phyloP scores from a whole-genome alignment of 2,797 vertebrate genomes.

The Pterois miles region DNA sequence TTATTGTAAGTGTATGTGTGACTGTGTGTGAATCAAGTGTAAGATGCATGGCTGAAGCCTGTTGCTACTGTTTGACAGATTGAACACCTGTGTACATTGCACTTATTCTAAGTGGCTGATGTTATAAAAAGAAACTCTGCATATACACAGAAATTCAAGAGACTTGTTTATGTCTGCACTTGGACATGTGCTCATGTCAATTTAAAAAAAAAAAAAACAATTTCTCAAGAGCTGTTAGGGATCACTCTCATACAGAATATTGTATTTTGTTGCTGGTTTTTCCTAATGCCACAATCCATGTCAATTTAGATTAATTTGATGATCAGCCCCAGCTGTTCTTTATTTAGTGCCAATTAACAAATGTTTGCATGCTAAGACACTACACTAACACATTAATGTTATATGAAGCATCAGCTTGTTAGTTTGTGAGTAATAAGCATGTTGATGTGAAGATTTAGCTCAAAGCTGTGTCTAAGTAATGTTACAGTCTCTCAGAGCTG shows the following conservation, averaged over 20 bases:
- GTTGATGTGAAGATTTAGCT: too few species aligned
- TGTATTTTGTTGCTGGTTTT: background rate
- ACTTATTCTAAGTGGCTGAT: constrained; percentile 37
- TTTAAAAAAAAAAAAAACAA: too few species aligned
- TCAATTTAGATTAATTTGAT: background rate
- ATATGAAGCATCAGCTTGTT: too few species aligned
- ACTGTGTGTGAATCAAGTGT: background rate
- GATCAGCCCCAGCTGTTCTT: too few species aligned
- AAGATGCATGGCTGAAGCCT: background rate
- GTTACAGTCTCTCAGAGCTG: too few species aligned
- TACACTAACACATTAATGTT: too few species aligned
- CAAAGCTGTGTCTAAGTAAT: too few species aligned
- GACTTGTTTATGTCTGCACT: background rate
- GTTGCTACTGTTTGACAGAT: constrained; percentile 36
- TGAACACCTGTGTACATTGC: constrained; percentile 7
- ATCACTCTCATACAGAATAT: background rate
- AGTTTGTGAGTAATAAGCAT: too few species aligned
- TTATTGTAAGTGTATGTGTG: background rate
- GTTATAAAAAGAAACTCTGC: constrained; percentile 21
- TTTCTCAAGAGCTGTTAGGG: background rate
- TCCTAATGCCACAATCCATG: background rate
- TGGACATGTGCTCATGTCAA: too few species aligned
- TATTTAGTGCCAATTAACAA: too few species aligned
- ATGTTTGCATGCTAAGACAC: too few species aligned
- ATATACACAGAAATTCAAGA: background rate